Percentiles rank a stretch among this genome's conserved stretches.
phyloP scores from a whole-genome alignment of 2,113 vertebrate genomes.

The Synodontis membranacea region DNA sequence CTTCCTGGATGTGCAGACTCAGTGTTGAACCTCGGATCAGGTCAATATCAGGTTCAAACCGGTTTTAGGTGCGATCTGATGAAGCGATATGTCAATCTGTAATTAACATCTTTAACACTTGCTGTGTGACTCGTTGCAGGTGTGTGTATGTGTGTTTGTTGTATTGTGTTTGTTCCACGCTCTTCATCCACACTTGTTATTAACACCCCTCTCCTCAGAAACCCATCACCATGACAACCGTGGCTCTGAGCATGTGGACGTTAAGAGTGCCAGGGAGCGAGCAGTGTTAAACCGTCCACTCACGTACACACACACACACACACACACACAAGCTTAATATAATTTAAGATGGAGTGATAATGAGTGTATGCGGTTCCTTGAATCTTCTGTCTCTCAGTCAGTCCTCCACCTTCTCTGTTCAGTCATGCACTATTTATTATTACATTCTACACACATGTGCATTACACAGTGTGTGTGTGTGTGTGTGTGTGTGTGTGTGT shows the following conservation, averaged over 20 bases:
- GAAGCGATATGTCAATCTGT: not conserved
- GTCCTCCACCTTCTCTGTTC: not conserved
- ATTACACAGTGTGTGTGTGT: not conserved
- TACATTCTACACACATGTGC: not conserved
- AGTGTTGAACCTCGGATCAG: not conserved
- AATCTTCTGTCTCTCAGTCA: slow-evolving; percentile 13
- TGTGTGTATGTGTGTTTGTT: slow-evolving; percentile 23
- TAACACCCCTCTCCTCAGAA: slow-evolving; percentile 63
- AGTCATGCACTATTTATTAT: not conserved
- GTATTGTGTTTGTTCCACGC: slow-evolving; percentile 11
- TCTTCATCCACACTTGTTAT: slow-evolving; percentile 39
- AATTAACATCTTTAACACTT: not conserved
- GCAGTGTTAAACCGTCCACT: slow-evolving; percentile 67
- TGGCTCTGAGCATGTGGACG: slow-evolving; percentile 73
- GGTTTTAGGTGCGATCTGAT: not conserved
- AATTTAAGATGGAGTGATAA: not conserved
- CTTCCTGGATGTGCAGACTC: not conserved
- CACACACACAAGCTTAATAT: slow-evolving; percentile 23
- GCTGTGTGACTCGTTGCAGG: not conserved
- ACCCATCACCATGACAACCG: slow-evolving; percentile 91
- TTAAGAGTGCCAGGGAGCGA: slow-evolving; percentile 73
- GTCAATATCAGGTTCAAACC: not conserved
- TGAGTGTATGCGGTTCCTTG: not conserved
- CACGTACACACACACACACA: slow-evolving; percentile 37
- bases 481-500: slow-evolving; percentile 15